A percentile compares a stretch with the other conserved stretches of the same genome.
phyloP scores from a whole-genome alignment of 2,888 invertebrate genomes.

The Diplazon laetatorius region DNA sequence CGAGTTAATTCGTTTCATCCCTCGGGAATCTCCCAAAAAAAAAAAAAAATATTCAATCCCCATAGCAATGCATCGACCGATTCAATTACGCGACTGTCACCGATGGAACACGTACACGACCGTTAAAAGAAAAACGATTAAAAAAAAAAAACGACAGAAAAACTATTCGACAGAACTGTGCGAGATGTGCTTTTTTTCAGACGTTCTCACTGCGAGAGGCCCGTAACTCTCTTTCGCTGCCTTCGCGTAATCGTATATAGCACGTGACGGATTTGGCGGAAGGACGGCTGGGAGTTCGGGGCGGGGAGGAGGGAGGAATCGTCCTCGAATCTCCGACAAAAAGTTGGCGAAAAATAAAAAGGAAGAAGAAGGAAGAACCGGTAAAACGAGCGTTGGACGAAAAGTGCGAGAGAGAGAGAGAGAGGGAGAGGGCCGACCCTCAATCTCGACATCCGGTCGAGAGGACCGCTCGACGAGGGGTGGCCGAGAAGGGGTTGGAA shows the following conservation, averaged over 20 bases:
- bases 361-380: constrained; percentile 26
- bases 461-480: neutral
- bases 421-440: constrained; percentile 28
- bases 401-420: constrained; percentile 41
- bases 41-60: constrained; percentile 35
- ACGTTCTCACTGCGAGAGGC: constrained; percentile 9
- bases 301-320: neutral
- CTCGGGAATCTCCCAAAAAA: too few species aligned
- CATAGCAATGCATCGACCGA: neutral
- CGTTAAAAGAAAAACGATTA: neutral
- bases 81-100: constrained; percentile 15
- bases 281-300: neutral
- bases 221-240: constrained; percentile 43
- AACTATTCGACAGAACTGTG: constrained; percentile 2
- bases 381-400: constrained; percentile 44
- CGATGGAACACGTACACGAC: constrained; percentile 8
- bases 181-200: constrained; percentile 27
- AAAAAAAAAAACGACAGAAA: neutral
- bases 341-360: constrained; percentile 36
- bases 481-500: neutral
- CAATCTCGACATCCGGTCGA: constrained; percentile 40
- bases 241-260: constrained; percentile 40
- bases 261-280: constrained; percentile 57
- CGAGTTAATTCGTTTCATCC: too few species aligned
- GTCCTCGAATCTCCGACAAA: constrained; percentile 40